Evolutionary conservation across 2,113 vertebrate species (phyloP).

Genomic region (Scopus umbretta): DNA sequence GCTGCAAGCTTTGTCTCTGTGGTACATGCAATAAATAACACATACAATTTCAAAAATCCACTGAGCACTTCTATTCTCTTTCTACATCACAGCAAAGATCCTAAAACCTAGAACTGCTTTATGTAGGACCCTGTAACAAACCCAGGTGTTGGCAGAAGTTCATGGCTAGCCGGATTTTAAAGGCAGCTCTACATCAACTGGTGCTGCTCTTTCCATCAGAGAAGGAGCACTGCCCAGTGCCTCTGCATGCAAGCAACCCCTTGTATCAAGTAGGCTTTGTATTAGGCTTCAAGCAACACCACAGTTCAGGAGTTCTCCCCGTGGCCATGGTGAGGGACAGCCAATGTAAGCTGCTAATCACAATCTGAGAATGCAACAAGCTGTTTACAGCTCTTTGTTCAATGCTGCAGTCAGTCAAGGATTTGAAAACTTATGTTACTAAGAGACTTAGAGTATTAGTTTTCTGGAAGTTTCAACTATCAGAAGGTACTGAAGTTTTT

Average conservation of each 20-base stretch:
- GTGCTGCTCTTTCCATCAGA: not conserved
- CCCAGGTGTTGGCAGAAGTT: not conserved
- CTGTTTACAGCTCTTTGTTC: not conserved
- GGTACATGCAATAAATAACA: not conserved
- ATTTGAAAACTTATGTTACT: not conserved
- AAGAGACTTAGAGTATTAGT: not conserved
- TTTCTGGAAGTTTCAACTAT: not conserved
- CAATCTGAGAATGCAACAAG: not conserved
- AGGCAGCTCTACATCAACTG: not conserved
- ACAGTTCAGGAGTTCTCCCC: not conserved
- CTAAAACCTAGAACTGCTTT: not conserved
- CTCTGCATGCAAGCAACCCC: not conserved
- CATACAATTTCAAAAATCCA: not conserved
- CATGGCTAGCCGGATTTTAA: not conserved
- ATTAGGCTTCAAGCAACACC: not conserved
- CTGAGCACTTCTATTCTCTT: not conserved
- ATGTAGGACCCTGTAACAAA: not conserved
- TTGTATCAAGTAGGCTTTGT: not conserved
- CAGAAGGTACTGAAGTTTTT: not conserved
- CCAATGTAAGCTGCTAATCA: not conserved
- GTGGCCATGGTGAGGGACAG: fast-evolving
- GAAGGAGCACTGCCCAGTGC: not conserved
- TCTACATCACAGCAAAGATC: not conserved
- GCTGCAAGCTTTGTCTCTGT: not conserved
- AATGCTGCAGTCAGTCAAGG: not conserved